phyloP scores from a whole-genome alignment of 2,888 invertebrate genomes.

The Tanypteryx hageni region DNA sequence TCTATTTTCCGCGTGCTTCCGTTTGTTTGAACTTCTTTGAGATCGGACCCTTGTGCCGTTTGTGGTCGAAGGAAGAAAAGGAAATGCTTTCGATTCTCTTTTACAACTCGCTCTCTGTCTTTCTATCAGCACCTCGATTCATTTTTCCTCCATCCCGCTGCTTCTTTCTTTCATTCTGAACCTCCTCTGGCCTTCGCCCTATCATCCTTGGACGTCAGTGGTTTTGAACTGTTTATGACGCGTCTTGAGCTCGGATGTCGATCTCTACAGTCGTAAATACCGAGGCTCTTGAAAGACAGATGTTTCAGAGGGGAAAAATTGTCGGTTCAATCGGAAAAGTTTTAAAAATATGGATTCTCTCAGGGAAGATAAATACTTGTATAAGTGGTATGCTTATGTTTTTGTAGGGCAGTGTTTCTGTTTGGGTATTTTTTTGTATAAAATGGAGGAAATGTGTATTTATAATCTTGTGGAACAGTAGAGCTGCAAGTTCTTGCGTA shows the following conservation, averaged over 20 bases:
- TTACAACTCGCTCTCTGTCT: constrained; percentile 40
- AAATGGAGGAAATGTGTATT: neutral
- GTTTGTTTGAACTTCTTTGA: constrained; percentile 58
- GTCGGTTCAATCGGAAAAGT: neutral
- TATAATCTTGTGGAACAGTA: neutral
- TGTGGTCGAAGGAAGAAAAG: constrained; percentile 21
- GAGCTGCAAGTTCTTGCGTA: neutral
- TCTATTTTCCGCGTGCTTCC: neutral
- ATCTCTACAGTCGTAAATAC: constrained; percentile 42
- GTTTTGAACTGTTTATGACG: constrained; percentile 58
- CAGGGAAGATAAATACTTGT: neutral
- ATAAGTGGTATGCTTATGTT: neutral
- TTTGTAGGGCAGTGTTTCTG: neutral
- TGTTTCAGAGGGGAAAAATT: constrained; percentile 30
- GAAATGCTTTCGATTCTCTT: constrained; percentile 36
- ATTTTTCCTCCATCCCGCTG: neutral
- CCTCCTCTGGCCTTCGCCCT: neutral
- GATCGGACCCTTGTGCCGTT: constrained; percentile 45
- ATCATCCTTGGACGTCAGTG: constrained; percentile 29
- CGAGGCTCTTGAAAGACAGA: constrained; percentile 40
- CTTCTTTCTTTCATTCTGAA: neutral
- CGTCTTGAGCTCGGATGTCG: constrained; percentile 52
- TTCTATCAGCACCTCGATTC: constrained; percentile 47
- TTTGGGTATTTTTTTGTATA: neutral
- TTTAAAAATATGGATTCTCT: constrained; percentile 27